Evolutionary conservation across 2,113 vertebrate species (phyloP).

Genomic region (Pontoporia blainvillei): DNA sequence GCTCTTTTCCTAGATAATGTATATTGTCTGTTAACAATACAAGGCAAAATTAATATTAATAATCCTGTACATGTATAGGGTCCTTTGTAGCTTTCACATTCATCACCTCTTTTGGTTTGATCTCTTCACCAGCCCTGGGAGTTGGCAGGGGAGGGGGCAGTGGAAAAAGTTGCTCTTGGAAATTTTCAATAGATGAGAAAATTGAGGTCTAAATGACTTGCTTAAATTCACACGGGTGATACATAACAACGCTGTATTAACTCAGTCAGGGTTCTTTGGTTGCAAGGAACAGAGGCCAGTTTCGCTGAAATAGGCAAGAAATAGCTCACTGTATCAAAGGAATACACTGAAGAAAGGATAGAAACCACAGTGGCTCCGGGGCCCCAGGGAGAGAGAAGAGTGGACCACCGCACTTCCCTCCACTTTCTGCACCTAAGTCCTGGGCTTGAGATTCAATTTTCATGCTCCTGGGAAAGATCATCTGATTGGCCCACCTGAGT

Average conservation of each 20-base stretch:
- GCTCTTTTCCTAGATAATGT: constrained; percentile 37
- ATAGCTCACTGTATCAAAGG: background rate
- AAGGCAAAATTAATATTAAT: constrained; percentile 40
- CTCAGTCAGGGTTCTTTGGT: background rate
- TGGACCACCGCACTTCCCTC: background rate
- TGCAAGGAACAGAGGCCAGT: background rate
- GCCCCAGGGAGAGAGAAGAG: background rate
- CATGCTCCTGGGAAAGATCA: background rate
- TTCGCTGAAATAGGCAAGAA: background rate
- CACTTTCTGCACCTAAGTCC: background rate
- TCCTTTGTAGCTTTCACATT: background rate
- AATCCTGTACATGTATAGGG: background rate
- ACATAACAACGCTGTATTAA: background rate
- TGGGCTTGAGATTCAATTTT: background rate
- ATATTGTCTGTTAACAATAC: background rate
- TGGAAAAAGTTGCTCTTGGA: background rate
- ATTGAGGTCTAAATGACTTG: background rate
- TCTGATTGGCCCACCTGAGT: background rate
- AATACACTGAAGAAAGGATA: background rate
- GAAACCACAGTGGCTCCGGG: too few species aligned
- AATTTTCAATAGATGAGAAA: background rate
- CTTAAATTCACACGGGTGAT: background rate
- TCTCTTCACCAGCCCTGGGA: constrained; percentile 8
- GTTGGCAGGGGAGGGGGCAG: background rate
- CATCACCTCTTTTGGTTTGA: constrained; percentile 15